Base-by-base conservation (phyloP, 2,888 invertebrate genomes). In the Arge pagana region DNA sequence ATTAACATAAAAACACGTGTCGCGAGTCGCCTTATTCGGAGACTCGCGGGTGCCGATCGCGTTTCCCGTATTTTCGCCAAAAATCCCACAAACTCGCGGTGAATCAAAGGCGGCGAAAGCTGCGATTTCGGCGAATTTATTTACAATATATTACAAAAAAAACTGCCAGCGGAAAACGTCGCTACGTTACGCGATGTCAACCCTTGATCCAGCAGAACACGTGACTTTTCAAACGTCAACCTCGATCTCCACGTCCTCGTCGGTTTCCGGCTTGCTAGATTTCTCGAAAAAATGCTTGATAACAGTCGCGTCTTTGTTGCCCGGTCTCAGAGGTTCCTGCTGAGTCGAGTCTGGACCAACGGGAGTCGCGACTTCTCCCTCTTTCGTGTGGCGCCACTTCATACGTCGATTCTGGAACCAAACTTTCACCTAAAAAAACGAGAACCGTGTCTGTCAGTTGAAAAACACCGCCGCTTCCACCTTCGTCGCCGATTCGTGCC, bases 321-420 rank as follows among this genome's bases (percentile, higher is more conserved):
- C 21, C 37, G 58, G 60, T 18, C 39, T 54, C 8, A 55, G 19
- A 4, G 52, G 30, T 6, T 65, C 63, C 19, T 64, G 66, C 16
- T 70, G 67, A 0, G 59, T 61, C 1, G 65, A 62, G 33, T 67
- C 64, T 0, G 62, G 50, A 23, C 58, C 62, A 5, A 57, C 35
- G 1, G 61, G 26, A 1, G 55, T 31, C 8, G 51, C 21, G 19
- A 35, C 61, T 15, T 71, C 71, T 23, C 82, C 83, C 64, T 88
- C 88, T 60, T 86, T 86, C 23, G 86, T 87, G 66, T 92, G 91
- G 0, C 92, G 83, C 91, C 91, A 92, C 74, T 92, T 92, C 91
- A 92, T 92, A 51, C 92, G 83, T 1, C 92, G 83, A 67, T 93
- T 95, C 80, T 95, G 95, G 74, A 93, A 94, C 93, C 93, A 93